Conservation (phyloP, 2,888 invertebrate genomes). For the Frankliniella fusca region DNA sequence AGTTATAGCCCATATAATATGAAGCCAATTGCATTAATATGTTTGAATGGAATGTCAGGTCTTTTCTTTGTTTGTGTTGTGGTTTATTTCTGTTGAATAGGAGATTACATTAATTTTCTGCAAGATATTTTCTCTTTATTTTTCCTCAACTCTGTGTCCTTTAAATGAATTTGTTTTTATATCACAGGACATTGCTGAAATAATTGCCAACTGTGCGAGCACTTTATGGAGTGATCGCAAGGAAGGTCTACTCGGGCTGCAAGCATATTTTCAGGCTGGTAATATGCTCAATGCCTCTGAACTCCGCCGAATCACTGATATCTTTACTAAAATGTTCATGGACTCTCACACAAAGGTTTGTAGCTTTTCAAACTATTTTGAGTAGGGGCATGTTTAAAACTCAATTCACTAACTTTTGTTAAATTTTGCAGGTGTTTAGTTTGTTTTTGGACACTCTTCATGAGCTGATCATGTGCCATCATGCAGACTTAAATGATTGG, state of each 20-base stretch:
- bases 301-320: slow-evolving; percentile 81
- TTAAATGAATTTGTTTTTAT: slow-evolving; percentile 34
- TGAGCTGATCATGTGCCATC: slow-evolving; percentile 81
- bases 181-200: slow-evolving; percentile 72
- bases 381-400: neutral
- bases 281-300: slow-evolving; percentile 64
- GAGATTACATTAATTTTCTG: slow-evolving; percentile 9
- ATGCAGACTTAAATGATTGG: slow-evolving; percentile 87
- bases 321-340: slow-evolving; percentile 94
- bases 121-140: neutral
- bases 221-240: slow-evolving; percentile 93
- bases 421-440: slow-evolving; percentile 65
- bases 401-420: slow-evolving; percentile 28
- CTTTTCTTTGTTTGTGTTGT: too few relatives aligned
- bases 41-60: too few relatives aligned
- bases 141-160: neutral
- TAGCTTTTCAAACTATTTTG: neutral
- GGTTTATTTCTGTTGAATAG: too few relatives aligned
- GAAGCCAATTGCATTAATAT: too few relatives aligned
- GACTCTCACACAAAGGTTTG: slow-evolving; percentile 82
- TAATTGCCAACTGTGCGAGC: slow-evolving; percentile 81
- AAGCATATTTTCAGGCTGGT: slow-evolving; percentile 68
- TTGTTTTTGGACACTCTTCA: slow-evolving; percentile 89
- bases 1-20: too few relatives aligned
- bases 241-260: slow-evolving; percentile 81